Evolutionary conservation across 2,113 vertebrate species (phyloP).

Genomic region (Tragelaphus imberbis): DNA sequence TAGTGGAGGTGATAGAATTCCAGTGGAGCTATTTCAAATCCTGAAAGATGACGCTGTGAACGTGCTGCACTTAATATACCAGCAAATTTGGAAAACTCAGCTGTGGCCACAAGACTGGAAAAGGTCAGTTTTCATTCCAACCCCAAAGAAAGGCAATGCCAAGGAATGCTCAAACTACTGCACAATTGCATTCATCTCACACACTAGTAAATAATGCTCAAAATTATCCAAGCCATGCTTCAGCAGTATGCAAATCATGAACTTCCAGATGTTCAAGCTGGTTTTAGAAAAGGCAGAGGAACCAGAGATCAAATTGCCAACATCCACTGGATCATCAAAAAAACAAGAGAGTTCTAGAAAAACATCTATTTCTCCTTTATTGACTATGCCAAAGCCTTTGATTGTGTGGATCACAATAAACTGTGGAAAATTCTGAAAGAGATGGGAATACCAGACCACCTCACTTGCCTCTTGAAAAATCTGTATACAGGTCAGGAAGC

Average conservation of each 20-base stretch:
- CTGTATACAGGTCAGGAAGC: not conserved
- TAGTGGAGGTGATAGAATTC: not conserved
- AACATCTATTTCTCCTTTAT: not conserved
- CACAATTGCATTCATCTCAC: not conserved
- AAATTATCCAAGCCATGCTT: not conserved
- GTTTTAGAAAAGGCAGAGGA: not conserved
- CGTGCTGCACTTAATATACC: not conserved
- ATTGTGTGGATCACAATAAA: not conserved
- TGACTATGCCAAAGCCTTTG: not conserved
- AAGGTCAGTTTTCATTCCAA: not conserved
- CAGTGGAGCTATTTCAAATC: not conserved
- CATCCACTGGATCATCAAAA: fast-evolving
- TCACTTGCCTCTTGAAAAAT: not conserved
- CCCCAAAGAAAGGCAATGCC: not conserved
- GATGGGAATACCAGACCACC: not conserved
- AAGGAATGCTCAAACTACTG: not conserved
- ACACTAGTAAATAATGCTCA: not conserved
- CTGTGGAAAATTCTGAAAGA: not conserved
- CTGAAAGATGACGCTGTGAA: not conserved
- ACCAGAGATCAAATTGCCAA: not conserved
- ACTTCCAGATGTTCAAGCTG: not conserved
- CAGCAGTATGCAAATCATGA: not conserved
- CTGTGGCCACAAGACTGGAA: not conserved
- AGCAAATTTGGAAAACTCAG: not conserved
- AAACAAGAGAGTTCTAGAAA: not conserved